Evolutionary conservation across 2,797 vertebrate species (phyloP).

Genomic region (Acrossocheilus fasciatus): DNA sequence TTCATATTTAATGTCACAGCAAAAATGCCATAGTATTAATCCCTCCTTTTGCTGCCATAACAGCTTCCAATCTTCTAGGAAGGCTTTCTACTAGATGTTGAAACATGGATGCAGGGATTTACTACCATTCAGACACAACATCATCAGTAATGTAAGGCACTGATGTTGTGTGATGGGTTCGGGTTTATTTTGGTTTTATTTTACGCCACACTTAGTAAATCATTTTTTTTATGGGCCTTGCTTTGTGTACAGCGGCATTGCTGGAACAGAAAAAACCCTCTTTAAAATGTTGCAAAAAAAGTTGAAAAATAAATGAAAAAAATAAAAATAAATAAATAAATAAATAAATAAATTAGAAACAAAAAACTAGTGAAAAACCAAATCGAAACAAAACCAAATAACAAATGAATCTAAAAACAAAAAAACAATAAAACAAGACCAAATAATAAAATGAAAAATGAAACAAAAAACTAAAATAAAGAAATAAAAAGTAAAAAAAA

Average conservation of each 20-base stretch:
- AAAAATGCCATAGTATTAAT: constrained; percentile 3
- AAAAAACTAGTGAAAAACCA: not conserved
- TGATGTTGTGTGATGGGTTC: not conserved
- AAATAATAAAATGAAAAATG: not conserved
- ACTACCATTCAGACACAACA: not conserved
- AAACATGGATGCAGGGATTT: constrained; percentile 14
- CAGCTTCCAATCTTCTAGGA: constrained; percentile 14
- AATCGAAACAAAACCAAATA: not conserved
- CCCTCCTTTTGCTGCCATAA: not conserved
- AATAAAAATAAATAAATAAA: not conserved
- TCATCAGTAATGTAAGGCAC: not conserved
- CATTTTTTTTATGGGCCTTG: not conserved
- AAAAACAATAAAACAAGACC: not conserved
- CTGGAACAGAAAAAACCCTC: not conserved
- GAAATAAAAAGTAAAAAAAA: not conserved
- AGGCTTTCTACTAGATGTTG: not conserved
- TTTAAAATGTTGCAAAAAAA: not conserved
- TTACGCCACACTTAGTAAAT: not conserved
- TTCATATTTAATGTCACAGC: constrained; percentile 1
- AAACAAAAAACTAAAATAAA: not conserved
- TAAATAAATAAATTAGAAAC: not conserved
- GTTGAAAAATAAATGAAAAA: not conserved
- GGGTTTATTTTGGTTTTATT: not conserved
- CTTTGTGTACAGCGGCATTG: not conserved
- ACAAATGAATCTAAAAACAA: not conserved